These are phyloP conservation scores for Tarsius wallacei DNA, from an alignment of 2,797 vertebrate genomes.

Conservation along the genomic window DNA sequence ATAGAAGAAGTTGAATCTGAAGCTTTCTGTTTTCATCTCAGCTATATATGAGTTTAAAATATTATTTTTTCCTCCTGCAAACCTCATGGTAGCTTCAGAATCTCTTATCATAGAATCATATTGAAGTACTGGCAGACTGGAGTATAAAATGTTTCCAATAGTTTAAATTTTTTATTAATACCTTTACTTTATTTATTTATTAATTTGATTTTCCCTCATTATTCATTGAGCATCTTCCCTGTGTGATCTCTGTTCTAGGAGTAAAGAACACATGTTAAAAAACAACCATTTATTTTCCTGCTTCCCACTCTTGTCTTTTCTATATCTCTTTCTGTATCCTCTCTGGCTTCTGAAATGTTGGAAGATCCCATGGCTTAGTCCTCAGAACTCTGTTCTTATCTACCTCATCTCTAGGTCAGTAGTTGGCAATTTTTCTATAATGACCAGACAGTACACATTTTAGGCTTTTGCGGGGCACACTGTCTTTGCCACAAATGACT, in stretches of 20 bases:
- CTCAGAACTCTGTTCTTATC: background rate
- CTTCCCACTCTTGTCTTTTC: background rate
- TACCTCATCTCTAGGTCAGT: background rate
- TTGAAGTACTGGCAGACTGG: background rate
- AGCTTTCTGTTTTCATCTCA: slow-evolving; percentile 20
- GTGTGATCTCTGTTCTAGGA: background rate
- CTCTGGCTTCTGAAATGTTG: background rate
- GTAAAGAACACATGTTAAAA: background rate
- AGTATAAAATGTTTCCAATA: background rate
- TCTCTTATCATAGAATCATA: background rate
- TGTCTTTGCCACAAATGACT: background rate
- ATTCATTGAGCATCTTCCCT: background rate
- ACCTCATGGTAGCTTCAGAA: background rate
- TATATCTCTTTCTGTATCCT: background rate
- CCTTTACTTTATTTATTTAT: background rate
- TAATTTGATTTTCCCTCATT: background rate
- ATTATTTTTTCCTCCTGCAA: background rate
- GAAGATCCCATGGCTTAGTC: background rate
- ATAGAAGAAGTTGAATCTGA: background rate
- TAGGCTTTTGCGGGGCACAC: background rate
- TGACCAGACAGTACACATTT: background rate
- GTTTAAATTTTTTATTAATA: background rate
- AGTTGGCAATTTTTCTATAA: background rate
- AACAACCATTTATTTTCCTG: background rate
- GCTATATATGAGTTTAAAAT: background rate